phyloP scores from a whole-genome alignment of 2,888 invertebrate genomes.

The Ecliptopera silaceata region DNA sequence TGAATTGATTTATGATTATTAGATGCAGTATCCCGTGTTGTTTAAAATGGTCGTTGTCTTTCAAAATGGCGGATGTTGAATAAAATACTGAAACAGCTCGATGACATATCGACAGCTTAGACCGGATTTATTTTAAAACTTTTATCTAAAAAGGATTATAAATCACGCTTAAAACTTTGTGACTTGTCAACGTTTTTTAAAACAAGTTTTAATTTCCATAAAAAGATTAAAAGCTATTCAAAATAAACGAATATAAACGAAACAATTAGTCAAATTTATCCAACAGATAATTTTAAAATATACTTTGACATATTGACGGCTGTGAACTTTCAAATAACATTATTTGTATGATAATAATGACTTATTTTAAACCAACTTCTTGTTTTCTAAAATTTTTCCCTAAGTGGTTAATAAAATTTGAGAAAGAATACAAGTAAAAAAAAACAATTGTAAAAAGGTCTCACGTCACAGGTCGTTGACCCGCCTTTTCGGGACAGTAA shows the following conservation, averaged over 20 bases:
- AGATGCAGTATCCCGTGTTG: constrained; percentile 47
- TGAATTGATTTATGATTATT: constrained; percentile 47
- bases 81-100: constrained; percentile 38
- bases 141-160: constrained; percentile 17
- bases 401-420: background rate
- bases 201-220: too few species aligned
- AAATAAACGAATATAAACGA: too few species aligned
- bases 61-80: constrained; percentile 40
- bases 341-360: too few species aligned
- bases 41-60: constrained; percentile 41
- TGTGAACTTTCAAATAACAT: too few species aligned
- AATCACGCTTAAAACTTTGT: too few species aligned
- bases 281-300: too few species aligned
- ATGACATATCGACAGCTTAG: constrained; percentile 36
- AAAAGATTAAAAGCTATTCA: too few species aligned
- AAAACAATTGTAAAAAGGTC: constrained; percentile 2
- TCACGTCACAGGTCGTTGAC: constrained; percentile 31
- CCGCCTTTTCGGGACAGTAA: constrained; percentile 41
- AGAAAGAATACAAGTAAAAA: background rate
- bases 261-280: too few species aligned
- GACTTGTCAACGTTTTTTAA: too few species aligned
- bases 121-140: constrained; percentile 38
- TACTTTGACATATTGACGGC: too few species aligned
- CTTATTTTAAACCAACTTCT: too few species aligned
- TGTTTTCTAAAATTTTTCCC: too few species aligned